A percentile compares a stretch with the other conserved stretches of the same genome.
phyloP scores from a whole-genome alignment of 2,113 vertebrate genomes.

The Triplophysa tibetana region DNA sequence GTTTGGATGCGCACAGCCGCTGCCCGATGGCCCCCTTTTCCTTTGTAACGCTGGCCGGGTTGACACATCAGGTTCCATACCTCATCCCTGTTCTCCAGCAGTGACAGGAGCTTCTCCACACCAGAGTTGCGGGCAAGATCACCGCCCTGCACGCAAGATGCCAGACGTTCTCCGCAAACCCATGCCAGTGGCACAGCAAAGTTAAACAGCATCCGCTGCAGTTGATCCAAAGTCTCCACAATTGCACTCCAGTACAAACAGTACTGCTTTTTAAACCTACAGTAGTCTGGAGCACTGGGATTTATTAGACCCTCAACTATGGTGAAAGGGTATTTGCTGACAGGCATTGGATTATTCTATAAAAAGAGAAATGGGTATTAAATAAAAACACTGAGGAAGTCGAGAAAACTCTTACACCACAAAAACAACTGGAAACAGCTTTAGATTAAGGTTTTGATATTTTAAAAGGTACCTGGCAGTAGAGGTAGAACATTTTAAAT shows the following conservation, averaged over 20 bases:
- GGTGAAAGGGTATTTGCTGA: constrained; percentile 55
- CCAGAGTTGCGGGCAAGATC: constrained; percentile 57
- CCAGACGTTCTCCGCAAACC: constrained; percentile 65
- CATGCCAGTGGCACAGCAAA: constrained; percentile 75
- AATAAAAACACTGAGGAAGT: background rate
- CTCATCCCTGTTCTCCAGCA: constrained; percentile 70
- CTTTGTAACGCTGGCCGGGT: constrained; percentile 80
- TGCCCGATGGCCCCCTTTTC: constrained; percentile 65
- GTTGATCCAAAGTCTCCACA: constrained; percentile 63
- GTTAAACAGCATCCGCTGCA: constrained; percentile 73
- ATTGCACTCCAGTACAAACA: constrained; percentile 71
- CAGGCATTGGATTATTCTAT: constrained; percentile 58
- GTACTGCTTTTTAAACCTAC: constrained; percentile 73
- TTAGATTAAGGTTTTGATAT: background rate
- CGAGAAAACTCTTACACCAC: background rate
- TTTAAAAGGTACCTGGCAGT: background rate
- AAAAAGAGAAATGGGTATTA: constrained; percentile 33
- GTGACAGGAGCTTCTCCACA: constrained; percentile 64
- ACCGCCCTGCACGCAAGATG: constrained; percentile 61
- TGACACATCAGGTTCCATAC: constrained; percentile 63
- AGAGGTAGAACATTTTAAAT: constrained; percentile 1
- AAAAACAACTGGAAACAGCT: background rate
- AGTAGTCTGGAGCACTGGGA: constrained; percentile 67
- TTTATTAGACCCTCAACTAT: constrained; percentile 71
- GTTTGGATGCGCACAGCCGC: constrained; percentile 77